A percentile compares a stretch with the other conserved stretches of the same genome.
Evolutionary conservation across 2,113 vertebrate genomes (phyloP).

Genomic region (Ceyx melanurus): DNA sequence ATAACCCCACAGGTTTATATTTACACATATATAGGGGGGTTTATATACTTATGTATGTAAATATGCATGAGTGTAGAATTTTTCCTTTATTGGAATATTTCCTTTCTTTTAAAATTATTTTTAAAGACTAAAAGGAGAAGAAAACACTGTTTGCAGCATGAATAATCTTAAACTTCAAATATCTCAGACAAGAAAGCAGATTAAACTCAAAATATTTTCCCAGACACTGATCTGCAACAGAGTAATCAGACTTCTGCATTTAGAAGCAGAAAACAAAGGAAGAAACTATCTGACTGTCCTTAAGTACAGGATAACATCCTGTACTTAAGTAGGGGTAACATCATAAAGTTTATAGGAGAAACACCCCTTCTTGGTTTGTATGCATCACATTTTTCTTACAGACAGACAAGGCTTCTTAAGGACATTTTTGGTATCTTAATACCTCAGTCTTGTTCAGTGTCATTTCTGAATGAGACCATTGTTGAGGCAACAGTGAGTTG

Average conservation of each 20-base stretch:
- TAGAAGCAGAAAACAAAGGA: neutral
- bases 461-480: slow-evolving; percentile 63
- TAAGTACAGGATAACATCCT: neutral
- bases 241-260: neutral
- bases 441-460: slow-evolving; percentile 58
- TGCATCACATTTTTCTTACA: neutral
- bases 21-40: neutral
- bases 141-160: neutral
- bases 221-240: neutral
- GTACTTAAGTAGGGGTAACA: neutral
- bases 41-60: neutral
- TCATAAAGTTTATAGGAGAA: neutral
- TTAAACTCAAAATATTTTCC: neutral
- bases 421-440: slow-evolving; percentile 53
- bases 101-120: neutral
- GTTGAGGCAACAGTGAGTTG: slow-evolving; percentile 56
- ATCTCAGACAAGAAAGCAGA: neutral
- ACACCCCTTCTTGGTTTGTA: neutral
- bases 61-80: neutral
- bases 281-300: neutral
- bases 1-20: neutral
- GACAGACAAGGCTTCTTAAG: slow-evolving; percentile 45
- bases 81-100: neutral
- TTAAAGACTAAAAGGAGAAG: neutral
- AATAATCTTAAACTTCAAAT: neutral